These are phyloP conservation scores for Potorous gilbertii DNA, from an alignment of 2,797 vertebrate species.

Conservation along the genomic window DNA sequence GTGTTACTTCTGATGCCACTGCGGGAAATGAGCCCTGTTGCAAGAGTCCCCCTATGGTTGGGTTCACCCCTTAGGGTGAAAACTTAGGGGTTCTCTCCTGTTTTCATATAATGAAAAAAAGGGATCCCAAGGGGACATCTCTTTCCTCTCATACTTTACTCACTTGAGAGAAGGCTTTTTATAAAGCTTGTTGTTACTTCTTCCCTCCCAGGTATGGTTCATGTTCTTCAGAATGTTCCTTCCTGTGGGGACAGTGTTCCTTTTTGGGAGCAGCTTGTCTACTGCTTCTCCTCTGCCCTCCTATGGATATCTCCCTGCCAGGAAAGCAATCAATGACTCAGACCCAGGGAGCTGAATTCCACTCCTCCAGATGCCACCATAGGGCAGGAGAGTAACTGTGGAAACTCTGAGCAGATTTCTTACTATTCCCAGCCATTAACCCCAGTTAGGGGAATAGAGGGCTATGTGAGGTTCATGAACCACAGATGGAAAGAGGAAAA, in stretches of 20 bases:
- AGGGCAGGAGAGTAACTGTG: rapidly evolving
- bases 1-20: background rate
- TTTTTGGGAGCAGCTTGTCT: background rate
- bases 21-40: background rate
- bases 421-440: conserved; percentile 27
- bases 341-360: background rate
- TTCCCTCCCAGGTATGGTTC: background rate
- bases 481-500: conserved; percentile 34
- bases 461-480: conserved; percentile 7
- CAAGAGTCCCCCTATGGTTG: background rate
- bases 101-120: background rate
- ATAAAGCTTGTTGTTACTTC: background rate
- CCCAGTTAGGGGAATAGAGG: background rate
- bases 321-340: conserved; percentile 56
- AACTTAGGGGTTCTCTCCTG: background rate
- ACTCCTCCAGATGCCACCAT: background rate
- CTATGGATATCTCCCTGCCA: conserved; percentile 21
- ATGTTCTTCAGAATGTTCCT: background rate
- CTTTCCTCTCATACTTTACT: background rate
- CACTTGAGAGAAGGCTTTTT: background rate
- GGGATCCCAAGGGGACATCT: background rate
- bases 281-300: conserved; percentile 4
- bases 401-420: conserved; percentile 42
- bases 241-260: background rate
- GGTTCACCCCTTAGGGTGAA: background rate